Evolutionary conservation across 64 coral and sea anemone genomes (phyloP).

Genomic region (Hydrozoanthus tunicans): DNA sequence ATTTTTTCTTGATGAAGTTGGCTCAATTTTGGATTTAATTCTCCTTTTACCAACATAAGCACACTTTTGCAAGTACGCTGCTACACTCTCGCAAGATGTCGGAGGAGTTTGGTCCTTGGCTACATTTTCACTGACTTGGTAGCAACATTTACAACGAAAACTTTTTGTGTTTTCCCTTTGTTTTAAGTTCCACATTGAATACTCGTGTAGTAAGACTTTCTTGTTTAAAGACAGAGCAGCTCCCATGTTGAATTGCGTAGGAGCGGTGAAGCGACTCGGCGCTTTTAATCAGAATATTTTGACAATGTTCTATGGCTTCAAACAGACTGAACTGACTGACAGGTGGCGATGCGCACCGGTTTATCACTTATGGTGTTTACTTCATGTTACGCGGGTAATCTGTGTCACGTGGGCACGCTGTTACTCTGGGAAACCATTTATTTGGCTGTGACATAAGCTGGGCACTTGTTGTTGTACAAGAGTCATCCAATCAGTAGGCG

Average conservation of each 20-base stretch:
- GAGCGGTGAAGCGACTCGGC: constrained; percentile 37
- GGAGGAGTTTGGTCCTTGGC: constrained; percentile 68
- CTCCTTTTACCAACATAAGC: constrained; percentile 85
- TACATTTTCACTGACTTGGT: constrained; percentile 69
- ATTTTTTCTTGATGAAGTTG: constrained; percentile 68
- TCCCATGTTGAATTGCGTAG: constrained; percentile 63
- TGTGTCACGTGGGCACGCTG: constrained; percentile 46
- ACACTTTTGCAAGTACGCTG: constrained; percentile 93
- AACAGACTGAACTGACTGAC: constrained; percentile 51
- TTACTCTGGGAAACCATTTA: constrained; percentile 58
- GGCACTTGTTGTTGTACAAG: neutral
- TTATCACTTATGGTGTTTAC: constrained; percentile 74
- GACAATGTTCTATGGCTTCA: constrained; percentile 45
- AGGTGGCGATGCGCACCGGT: constrained; percentile 76
- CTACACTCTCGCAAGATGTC: constrained; percentile 82
- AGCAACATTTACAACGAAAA: constrained; percentile 91
- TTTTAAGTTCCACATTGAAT: constrained; percentile 83
- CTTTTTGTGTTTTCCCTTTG: constrained; percentile 72
- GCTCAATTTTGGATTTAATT: constrained; percentile 91
- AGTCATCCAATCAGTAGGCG: constrained; percentile 44
- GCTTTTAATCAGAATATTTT: constrained; percentile 44
- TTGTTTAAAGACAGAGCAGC: constrained; percentile 79
- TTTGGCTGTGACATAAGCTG: constrained; percentile 54
- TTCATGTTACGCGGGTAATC: constrained; percentile 66
- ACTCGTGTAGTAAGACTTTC: constrained; percentile 78